Conservation (phyloP, 2,113 vertebrate genomes). For the Coturnix japonica region DNA sequence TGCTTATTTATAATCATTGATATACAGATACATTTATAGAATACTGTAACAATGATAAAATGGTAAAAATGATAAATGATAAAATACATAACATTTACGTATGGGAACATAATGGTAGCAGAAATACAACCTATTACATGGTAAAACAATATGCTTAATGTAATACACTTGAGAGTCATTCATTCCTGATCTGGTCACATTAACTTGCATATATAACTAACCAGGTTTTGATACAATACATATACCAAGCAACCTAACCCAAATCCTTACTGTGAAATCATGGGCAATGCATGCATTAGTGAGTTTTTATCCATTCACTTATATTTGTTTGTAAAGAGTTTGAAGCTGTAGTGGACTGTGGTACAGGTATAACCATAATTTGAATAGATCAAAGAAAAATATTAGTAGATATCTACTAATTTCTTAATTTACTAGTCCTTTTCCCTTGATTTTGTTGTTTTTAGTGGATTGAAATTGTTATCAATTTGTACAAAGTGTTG, state of each 20-base stretch:
- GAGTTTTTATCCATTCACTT: background rate
- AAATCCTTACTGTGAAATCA: background rate
- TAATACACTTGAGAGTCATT: background rate
- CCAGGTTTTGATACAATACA: background rate
- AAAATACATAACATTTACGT: background rate
- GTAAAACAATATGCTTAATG: background rate
- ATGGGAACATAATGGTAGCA: background rate
- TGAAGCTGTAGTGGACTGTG: background rate
- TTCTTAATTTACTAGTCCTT: background rate
- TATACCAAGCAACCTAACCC: background rate
- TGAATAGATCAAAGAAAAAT: background rate
- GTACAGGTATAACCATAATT: background rate
- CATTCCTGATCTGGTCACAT: background rate
- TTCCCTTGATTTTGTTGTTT: background rate
- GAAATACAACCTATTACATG: background rate
- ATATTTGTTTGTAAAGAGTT: background rate
- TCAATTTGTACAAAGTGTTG: background rate
- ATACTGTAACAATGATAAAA: background rate
- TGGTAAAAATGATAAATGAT: too few relatives aligned
- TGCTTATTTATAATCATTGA: background rate
- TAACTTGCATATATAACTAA: background rate
- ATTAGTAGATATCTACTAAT: background rate
- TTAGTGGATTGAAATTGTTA: background rate
- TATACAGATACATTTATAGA: background rate
- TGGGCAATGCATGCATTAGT: background rate